Evolutionary conservation across 2,797 vertebrate species (phyloP), one percentile per base, ranked within the genome.

Genomic region (Parauchenoglanis ngamensis): DNA sequence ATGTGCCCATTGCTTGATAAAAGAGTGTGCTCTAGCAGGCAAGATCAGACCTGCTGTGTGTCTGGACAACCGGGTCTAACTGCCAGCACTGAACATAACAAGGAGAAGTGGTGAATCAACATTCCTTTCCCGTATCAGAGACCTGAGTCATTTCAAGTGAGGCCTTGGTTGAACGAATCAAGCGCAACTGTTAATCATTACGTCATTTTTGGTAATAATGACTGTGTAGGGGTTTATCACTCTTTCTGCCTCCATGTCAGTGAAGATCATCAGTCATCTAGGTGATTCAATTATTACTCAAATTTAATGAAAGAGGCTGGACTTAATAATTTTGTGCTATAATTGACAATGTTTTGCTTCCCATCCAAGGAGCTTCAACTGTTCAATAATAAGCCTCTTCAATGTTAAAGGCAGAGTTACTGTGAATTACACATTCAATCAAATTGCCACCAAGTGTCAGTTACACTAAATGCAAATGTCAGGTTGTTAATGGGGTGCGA

Each of bases 21-120:
- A 83, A 89, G 75, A 49, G 82, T 67, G 13, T 7, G 63, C 7
- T 13, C 15, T 35, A 54, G 35, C 15, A 77, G 90, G 92, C 92
- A 93, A 88, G 92, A 93, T 90, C 84, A 91, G 92, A 88, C 91
- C 88, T 91, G 88, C 90, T 84, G 59, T 89, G 87, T 44, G 73
- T 92, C 94, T 88, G 87, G 91, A 91, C 89, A 90, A 92, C 94
- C 92, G 87, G 92, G 93, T 92, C 90, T 83, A 84, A 61, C 84
- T 84, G 88, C 70, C 84, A 72, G 35, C 7, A 40, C 67, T 40
- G 61, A 56, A 13, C 52, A 73, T 72, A 84, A 82, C 63, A n/a
- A 70, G 75, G 6, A 15, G 8, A 80, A 78, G 82, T 68, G 23
- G 67, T 85, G 54, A 87, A 67, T 88, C 84, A 73, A 76, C 86